Evolutionary conservation across 2,888 invertebrate species (phyloP).

Genomic region (Synergus umbraculus): DNA sequence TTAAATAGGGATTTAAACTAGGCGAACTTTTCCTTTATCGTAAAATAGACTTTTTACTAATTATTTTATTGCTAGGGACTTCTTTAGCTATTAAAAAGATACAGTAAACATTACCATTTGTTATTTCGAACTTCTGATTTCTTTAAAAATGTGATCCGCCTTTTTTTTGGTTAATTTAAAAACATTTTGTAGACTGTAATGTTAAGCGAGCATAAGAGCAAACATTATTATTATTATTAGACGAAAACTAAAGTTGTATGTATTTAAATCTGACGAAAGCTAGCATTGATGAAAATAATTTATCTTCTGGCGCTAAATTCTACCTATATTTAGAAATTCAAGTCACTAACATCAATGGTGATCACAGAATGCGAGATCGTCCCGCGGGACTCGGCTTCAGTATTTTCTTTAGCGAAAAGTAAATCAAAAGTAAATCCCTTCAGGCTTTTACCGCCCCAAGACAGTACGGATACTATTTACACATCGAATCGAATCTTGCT

Average conservation of each 20-base stretch:
- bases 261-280: not conserved
- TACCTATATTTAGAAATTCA: conserved; percentile 66
- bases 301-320: not conserved
- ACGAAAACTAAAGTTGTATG: too few species aligned
- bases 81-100: not conserved
- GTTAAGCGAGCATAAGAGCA: not conserved
- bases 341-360: conserved; percentile 59
- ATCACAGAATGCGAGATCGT: conserved; percentile 45
- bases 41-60: not conserved
- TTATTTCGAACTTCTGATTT: not conserved
- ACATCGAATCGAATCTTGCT: conserved; percentile 71
- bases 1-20: not conserved
- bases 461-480: conserved; percentile 68
- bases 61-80: not conserved
- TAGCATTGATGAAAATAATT: not conserved
- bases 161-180: not conserved
- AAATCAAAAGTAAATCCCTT: conserved; percentile 67
- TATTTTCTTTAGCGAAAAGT: conserved; percentile 60
- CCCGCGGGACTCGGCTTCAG: conserved; percentile 40
- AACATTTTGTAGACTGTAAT: not conserved
- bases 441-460: conserved; percentile 58
- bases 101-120: not conserved
- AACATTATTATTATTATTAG: not conserved
- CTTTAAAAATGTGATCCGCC: not conserved
- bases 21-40: not conserved